phyloP scores from a whole-genome alignment of 2,797 vertebrate species.

The Mus minutoides region DNA sequence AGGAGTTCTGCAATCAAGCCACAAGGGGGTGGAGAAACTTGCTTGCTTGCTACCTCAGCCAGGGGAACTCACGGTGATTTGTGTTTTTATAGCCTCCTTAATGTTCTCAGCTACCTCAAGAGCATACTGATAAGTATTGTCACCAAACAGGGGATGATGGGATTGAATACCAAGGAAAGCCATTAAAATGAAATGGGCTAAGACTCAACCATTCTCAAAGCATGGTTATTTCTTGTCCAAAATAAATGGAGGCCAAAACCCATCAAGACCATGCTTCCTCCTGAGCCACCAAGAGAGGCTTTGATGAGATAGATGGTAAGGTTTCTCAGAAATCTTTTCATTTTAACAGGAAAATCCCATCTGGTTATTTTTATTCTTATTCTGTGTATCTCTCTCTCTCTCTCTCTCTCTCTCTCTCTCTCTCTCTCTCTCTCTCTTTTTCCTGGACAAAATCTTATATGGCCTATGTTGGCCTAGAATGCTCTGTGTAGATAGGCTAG shows the following conservation, averaged over 20 bases:
- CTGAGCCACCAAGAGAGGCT: slow-evolving; percentile 57
- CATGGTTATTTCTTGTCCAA: slow-evolving; percentile 73
- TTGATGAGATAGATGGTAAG: slow-evolving; percentile 76
- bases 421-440: no score
- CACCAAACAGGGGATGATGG: slow-evolving; percentile 52
- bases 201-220: slow-evolving; percentile 69
- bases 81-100: slow-evolving; percentile 64
- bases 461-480: neutral
- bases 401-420: no score
- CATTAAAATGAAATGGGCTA: slow-evolving; percentile 75
- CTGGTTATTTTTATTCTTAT: slow-evolving; percentile 72
- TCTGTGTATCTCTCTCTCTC: neutral
- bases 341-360: slow-evolving; percentile 65
- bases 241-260: slow-evolving; percentile 59
- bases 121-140: slow-evolving; percentile 69
- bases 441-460: neutral
- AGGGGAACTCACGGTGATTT: neutral
- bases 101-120: slow-evolving; percentile 67
- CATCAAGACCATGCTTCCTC: slow-evolving; percentile 42
- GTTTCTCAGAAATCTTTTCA: slow-evolving; percentile 68
- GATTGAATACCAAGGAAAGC: slow-evolving; percentile 69
- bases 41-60: neutral
- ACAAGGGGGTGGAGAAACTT: slow-evolving; percentile 65
- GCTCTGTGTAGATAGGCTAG: neutral
- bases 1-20: slow-evolving; percentile 65